A percentile compares a stretch with the other conserved stretches of the same genome.
Evolutionary conservation across 2,888 invertebrate species (phyloP).

Genomic region (Andrena minutula): DNA sequence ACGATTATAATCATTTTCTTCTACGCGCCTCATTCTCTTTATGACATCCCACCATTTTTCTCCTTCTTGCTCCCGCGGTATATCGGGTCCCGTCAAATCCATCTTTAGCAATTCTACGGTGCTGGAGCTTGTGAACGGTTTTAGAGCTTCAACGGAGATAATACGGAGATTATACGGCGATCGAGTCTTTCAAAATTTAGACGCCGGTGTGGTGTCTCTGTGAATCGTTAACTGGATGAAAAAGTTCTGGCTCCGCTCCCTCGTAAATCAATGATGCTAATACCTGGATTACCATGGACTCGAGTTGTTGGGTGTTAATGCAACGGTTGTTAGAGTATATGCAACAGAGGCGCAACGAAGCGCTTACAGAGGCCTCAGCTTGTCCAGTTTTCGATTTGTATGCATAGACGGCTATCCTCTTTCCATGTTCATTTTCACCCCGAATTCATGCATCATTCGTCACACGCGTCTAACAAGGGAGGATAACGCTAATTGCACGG

Average conservation of each 20-base stretch:
- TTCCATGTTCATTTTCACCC: constrained; percentile 33
- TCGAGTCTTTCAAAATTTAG: constrained; percentile 31
- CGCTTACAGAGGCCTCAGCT: constrained; percentile 47
- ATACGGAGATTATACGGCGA: no score
- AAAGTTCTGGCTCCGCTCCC: constrained; percentile 57
- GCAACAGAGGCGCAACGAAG: constrained; percentile 26
- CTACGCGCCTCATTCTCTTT: constrained; percentile 16
- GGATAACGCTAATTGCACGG: not conserved
- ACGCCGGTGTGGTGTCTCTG: constrained; percentile 22
- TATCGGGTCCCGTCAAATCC: constrained; percentile 42
- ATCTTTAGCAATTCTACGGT: constrained; percentile 34
- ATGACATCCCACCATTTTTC: not conserved
- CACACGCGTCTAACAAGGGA: not conserved
- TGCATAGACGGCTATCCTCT: constrained; percentile 18
- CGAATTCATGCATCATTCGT: not conserved
- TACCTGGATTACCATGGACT: constrained; percentile 58
- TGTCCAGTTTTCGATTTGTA: constrained; percentile 49
- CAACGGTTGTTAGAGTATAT: constrained; percentile 50
- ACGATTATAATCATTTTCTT: constrained; percentile 47
- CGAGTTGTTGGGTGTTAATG: constrained; percentile 59
- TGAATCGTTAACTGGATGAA: constrained; percentile 48
- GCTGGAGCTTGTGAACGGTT: constrained; percentile 18
- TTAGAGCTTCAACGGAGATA: no score
- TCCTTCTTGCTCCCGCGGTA: constrained; percentile 22
- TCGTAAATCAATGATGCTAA: constrained; percentile 66